These are phyloP conservation scores for Menidia beryllina DNA, from an alignment of 2,113 vertebrate genomes.

Conservation along the genomic window DNA sequence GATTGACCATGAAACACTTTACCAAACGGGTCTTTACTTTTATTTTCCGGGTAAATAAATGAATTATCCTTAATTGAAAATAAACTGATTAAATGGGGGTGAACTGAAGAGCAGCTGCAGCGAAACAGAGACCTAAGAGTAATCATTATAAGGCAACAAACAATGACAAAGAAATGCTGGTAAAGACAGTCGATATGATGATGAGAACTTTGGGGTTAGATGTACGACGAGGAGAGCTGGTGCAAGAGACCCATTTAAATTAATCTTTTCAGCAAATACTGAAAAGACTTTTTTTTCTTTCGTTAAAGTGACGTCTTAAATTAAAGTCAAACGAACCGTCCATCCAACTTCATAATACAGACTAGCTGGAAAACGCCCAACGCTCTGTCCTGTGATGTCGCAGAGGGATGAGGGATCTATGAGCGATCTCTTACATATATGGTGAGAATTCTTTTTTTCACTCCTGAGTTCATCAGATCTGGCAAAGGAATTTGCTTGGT, in stretches of 20 bases:
- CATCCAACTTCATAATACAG: conserved; percentile 29
- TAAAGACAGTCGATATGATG: conserved; percentile 72
- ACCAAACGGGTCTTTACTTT: conserved; percentile 3
- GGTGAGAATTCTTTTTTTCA: background rate
- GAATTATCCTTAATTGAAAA: conserved; percentile 43
- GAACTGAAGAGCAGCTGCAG: conserved; percentile 68
- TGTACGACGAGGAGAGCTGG: conserved; percentile 16
- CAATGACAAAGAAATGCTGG: conserved; percentile 73
- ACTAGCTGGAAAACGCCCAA: conserved; percentile 36
- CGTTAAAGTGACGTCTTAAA: conserved; percentile 56
- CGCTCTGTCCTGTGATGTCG: conserved; percentile 25
- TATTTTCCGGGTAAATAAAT: conserved; percentile 49
- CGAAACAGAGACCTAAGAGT: conserved; percentile 64
- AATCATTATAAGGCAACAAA: conserved; percentile 80
- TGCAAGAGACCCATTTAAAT: conserved; percentile 44
- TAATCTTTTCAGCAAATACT: conserved; percentile 31
- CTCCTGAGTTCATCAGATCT: conserved; percentile 22
- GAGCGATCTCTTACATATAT: conserved; percentile 14
- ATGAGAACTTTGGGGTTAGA: background rate
- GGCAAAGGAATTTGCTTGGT: conserved; percentile 21
- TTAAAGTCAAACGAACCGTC: conserved; percentile 21
- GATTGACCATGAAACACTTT: background rate
- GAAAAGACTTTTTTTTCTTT: conserved; percentile 17
- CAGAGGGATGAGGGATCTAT: conserved; percentile 10
- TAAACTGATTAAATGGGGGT: conserved; percentile 40